Evolutionary conservation across 2,888 invertebrate species (phyloP).

Genomic region (Loripinus fragilis): DNA sequence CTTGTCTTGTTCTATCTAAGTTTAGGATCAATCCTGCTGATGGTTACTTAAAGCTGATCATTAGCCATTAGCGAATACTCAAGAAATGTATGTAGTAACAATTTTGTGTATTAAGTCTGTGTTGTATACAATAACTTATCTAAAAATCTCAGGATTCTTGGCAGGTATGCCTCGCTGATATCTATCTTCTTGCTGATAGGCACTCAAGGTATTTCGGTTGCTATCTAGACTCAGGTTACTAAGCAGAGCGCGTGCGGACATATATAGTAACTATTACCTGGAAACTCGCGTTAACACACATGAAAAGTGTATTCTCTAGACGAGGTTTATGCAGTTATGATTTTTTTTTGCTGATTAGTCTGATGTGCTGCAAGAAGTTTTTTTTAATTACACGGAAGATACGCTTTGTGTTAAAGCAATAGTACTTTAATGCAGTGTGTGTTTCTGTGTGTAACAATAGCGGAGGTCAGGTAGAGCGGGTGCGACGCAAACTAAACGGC

Average conservation of each 20-base stretch:
- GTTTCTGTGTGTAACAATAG: no score
- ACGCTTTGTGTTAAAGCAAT: not conserved
- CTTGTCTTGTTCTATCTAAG: no score
- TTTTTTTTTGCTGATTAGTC: constrained; percentile 12
- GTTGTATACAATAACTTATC: constrained; percentile 13
- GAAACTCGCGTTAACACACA: constrained; percentile 8
- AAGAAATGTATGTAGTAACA: constrained; percentile 5
- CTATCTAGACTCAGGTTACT: constrained; percentile 12
- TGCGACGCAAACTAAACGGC: no score
- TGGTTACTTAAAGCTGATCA: no score
- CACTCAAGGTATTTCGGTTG: constrained; percentile 23
- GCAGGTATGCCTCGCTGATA: not conserved
- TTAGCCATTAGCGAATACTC: not conserved
- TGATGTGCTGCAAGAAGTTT: not conserved
- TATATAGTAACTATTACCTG: constrained; percentile 31
- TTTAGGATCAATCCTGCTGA: no score
- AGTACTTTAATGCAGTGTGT: no score
- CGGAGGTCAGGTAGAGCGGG: no score
- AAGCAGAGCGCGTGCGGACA: constrained; percentile 28
- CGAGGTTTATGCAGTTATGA: constrained; percentile 8
- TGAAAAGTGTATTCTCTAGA: not conserved
- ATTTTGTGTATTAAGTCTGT: constrained; percentile 10
- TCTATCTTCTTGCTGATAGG: not conserved
- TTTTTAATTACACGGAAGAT: not conserved
- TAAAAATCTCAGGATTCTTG: constrained; percentile 5